Percentiles rank a stretch among this genome's conserved stretches.
phyloP scores from a whole-genome alignment of 2,113 vertebrate genomes.

The Clarias macrocephalus region DNA sequence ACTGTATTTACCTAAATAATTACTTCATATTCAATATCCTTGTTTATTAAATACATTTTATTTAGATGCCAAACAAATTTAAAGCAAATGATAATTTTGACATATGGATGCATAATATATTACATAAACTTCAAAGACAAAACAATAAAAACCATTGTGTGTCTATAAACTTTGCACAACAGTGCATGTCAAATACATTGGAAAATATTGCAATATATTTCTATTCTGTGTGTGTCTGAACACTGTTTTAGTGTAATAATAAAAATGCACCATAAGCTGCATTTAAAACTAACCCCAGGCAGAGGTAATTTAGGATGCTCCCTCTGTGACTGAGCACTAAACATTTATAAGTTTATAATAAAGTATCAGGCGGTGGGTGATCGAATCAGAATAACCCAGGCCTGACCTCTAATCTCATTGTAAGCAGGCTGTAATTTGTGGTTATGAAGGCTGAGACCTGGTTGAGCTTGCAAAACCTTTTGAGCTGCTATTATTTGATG shows the following conservation, averaged over 20 bases:
- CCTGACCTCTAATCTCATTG: constrained; percentile 44
- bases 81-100: no score
- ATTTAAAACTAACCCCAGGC: neutral
- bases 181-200: neutral
- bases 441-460: constrained; percentile 5
- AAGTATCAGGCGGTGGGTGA: constrained; percentile 17
- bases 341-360: constrained; percentile 58
- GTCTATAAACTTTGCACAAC: neutral
- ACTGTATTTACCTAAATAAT: neutral
- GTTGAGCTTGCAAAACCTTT: neutral
- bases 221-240: neutral
- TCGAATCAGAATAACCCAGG: constrained; percentile 57
- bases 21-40: neutral
- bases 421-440: constrained; percentile 28
- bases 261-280: neutral
- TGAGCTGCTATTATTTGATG: neutral
- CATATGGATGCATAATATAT: neutral
- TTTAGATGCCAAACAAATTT: neutral
- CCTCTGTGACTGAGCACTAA: constrained; percentile 56
- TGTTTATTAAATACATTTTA: neutral
- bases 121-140: neutral
- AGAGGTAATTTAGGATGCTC: constrained; percentile 8
- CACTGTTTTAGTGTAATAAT: neutral
- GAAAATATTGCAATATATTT: neutral
- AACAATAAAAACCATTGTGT: neutral